Conservation (phyloP, 2,113 vertebrate genomes). For the Phalacrocorax pelagicus region DNA sequence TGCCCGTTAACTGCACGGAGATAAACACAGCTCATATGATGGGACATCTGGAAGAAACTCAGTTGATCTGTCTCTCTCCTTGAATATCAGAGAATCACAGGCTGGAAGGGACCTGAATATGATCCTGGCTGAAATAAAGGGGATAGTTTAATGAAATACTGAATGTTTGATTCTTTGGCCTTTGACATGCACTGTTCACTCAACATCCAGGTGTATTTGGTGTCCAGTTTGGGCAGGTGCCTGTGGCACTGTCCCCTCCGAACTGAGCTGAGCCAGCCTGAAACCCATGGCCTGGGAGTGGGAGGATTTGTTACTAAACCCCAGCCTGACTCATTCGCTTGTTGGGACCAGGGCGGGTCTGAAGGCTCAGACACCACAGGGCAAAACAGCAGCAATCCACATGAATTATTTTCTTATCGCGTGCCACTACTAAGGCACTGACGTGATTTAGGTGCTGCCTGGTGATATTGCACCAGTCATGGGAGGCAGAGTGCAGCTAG, state of each 20-base stretch:
- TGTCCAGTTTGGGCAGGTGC: not conserved
- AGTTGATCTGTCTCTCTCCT: not conserved
- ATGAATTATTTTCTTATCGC: not conserved
- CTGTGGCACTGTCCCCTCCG: not conserved
- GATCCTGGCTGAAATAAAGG: not conserved
- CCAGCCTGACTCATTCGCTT: not conserved
- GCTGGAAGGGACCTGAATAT: not conserved
- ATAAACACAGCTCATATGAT: not conserved
- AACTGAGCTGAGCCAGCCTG: not conserved
- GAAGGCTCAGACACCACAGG: not conserved
- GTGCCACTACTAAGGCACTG: not conserved
- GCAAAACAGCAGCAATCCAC: not conserved
- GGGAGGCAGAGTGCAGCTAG: not conserved
- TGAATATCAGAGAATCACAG: too few species aligned
- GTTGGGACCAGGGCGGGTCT: not conserved
- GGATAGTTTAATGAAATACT: not conserved
- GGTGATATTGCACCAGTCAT: accelerated
- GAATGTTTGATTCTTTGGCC: not conserved
- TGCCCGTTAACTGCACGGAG: accelerated
- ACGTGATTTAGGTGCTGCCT: not conserved
- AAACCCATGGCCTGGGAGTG: not conserved
- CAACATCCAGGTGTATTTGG: not conserved
- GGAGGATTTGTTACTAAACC: not conserved
- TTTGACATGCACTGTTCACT: not conserved
- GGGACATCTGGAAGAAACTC: not conserved